Conservation (phyloP, 2,888 invertebrate genomes). For the Rhingia rostrata region DNA sequence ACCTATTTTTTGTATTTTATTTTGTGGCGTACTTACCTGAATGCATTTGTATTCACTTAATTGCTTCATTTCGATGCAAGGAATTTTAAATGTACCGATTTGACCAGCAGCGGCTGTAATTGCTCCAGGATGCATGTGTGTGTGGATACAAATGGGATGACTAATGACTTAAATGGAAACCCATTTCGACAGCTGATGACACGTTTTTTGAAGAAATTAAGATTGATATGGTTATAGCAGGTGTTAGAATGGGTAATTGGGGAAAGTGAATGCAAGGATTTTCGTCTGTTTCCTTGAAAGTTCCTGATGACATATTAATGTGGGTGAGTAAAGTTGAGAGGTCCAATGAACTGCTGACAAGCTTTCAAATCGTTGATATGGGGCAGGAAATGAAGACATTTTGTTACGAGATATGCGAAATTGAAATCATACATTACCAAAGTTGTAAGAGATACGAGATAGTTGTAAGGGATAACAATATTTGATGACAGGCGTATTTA, state of each 20-base stretch:
- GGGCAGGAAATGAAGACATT: too few relatives aligned
- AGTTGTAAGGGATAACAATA: too few relatives aligned
- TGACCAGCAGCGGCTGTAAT: constrained; percentile 29
- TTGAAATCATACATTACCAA: too few relatives aligned
- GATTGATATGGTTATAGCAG: background rate
- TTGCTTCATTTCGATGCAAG: constrained; percentile 65
- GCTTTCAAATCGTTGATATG: too few relatives aligned
- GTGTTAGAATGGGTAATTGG: background rate
- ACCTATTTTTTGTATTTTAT: constrained; percentile 28
- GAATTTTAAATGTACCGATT: constrained; percentile 62
- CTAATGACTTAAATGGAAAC: constrained; percentile 35
- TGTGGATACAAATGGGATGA: constrained; percentile 41
- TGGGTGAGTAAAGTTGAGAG: background rate
- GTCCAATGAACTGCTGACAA: too few relatives aligned
- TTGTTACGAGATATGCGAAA: too few relatives aligned
- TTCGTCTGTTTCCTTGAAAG: background rate
- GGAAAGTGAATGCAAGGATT: background rate
- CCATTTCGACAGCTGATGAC: constrained; percentile 15
- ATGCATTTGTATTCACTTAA: constrained; percentile 57
- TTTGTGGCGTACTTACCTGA: background rate
- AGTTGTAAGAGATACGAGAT: too few relatives aligned
- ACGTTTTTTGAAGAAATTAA: background rate
- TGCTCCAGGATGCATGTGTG: constrained; percentile 1
- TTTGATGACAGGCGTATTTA: too few relatives aligned
- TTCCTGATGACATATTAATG: background rate